Percentiles rank a stretch among this genome's conserved stretches.
Evolutionary conservation across 2,888 invertebrate species (phyloP).

Genomic region (Keiferia lycopersicella): DNA sequence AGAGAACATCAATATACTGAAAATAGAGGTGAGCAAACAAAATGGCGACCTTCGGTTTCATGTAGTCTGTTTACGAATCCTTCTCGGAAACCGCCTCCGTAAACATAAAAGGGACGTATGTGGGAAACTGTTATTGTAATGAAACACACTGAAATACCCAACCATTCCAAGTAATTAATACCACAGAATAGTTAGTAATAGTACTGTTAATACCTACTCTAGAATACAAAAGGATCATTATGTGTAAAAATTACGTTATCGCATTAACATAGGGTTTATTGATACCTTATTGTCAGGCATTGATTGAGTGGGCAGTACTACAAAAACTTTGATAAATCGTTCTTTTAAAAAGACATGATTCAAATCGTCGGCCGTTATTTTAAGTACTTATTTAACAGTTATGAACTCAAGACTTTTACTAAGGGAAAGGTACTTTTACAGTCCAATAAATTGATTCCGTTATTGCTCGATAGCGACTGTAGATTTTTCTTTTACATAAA

Average conservation of each 20-base stretch:
- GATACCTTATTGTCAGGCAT: no score
- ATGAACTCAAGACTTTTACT: not conserved
- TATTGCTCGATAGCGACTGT: not conserved
- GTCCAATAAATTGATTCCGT: not conserved
- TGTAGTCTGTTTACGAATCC: not conserved
- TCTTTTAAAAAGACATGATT: not conserved
- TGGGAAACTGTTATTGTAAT: not conserved
- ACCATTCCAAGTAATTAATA: not conserved
- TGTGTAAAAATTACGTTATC: no score
- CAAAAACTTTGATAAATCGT: not conserved
- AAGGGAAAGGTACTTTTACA: not conserved
- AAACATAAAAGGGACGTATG: not conserved
- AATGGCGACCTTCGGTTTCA: not conserved
- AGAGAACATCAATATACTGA: not conserved
- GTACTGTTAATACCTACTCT: not conserved
- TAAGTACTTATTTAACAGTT: not conserved
- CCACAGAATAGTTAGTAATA: not conserved
- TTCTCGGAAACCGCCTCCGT: not conserved
- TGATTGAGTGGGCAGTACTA: not conserved
- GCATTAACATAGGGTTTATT: no score
- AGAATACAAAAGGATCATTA: no score
- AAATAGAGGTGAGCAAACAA: not conserved
- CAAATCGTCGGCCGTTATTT: not conserved
- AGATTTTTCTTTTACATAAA: not conserved
- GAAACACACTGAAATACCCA: not conserved